These are phyloP conservation scores for Ardeotis arabs DNA, from an alignment of 2,113 vertebrate species.

Conservation along the genomic window DNA sequence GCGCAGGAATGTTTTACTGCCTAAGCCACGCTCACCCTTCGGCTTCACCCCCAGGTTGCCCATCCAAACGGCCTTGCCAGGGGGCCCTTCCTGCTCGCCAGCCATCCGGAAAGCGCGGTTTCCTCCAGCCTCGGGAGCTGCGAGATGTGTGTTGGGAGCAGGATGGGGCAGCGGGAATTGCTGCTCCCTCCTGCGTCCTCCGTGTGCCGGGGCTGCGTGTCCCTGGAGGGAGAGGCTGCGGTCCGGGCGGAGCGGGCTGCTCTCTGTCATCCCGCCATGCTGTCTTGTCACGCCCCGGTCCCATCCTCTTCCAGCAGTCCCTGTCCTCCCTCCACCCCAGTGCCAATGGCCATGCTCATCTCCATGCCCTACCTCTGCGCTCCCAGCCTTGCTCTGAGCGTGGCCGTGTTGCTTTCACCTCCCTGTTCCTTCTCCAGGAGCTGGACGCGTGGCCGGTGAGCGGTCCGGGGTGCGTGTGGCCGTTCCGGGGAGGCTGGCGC, in stretches of 20 bases:
- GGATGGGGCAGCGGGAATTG: neutral
- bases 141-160: neutral
- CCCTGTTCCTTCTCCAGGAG: neutral
- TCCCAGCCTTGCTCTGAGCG: accelerated
- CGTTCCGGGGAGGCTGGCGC: accelerated
- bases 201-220: accelerated
- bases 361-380: accelerated
- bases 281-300: accelerated
- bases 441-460: accelerated
- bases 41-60: neutral
- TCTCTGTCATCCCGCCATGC: neutral
- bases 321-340: accelerated
- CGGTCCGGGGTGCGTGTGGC: accelerated
- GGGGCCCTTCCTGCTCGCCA: neutral
- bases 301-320: neutral
- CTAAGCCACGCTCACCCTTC: neutral
- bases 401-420: neutral
- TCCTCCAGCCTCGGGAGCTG: neutral
- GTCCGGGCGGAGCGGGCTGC: neutral
- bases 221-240: neutral
- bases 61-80: accelerated
- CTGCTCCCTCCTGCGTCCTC: neutral
- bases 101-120: accelerated
- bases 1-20: neutral
- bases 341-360: accelerated